Evolutionary conservation across 1,140 invertebrate species (phyloP).

Genomic region (Zaprionus ghesquierei): DNA sequence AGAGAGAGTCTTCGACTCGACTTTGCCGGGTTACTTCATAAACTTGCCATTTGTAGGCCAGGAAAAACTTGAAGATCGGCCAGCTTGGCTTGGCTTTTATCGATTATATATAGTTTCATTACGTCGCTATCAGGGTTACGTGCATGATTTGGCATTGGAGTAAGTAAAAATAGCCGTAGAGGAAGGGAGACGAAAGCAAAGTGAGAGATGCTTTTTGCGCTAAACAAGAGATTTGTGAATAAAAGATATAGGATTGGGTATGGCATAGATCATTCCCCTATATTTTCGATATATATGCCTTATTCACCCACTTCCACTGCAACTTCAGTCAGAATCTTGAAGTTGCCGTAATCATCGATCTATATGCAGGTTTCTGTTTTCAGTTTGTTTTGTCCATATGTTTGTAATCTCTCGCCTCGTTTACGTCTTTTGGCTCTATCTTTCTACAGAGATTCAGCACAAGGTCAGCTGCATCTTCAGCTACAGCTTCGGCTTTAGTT

Average conservation of each 20-base stretch:
- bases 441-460: conserved; percentile 64
- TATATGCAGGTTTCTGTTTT: neutral
- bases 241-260: too few species aligned
- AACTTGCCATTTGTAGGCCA: neutral
- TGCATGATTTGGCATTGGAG: neutral
- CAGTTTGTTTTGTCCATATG: conserved; percentile 23
- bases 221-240: too few species aligned
- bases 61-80: neutral
- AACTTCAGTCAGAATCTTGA: neutral
- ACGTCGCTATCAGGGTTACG: neutral
- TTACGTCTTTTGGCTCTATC: conserved; percentile 20
- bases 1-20: neutral
- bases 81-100: neutral
- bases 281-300: neutral
- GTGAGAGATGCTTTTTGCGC: too few species aligned
- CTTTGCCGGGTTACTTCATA: neutral
- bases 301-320: too few species aligned
- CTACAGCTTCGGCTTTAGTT: neutral
- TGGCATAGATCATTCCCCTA: neutral
- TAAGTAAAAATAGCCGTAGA: neutral
- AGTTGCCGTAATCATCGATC: neutral
- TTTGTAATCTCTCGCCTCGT: conserved; percentile 19
- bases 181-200: neutral
- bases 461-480: conserved; percentile 77
- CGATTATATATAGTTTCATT: neutral